Evolutionary conservation across 2,113 vertebrate genomes (phyloP), one percentile per base, ranked within the genome.

Genomic region (Cephalopterus ornatus): DNA sequence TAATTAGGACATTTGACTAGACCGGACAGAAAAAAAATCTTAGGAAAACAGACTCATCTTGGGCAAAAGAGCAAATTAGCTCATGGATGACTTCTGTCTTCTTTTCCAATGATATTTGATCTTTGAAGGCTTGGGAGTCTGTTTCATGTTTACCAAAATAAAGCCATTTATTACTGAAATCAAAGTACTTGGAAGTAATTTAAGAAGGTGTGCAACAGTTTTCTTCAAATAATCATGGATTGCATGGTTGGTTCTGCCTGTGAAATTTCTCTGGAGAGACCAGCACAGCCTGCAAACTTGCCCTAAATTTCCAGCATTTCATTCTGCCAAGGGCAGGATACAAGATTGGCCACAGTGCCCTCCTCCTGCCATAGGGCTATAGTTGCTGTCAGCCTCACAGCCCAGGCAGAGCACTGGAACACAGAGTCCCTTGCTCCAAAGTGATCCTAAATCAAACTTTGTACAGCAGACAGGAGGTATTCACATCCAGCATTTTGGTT

Each of bases 1-100:
- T 91, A 92, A 94, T 95, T 94, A 88, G 71, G 62, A 68, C 55
- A 66, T 79, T 85, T 76, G 81, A 85, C 66, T 83, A 80, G 62
- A 92, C 67, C 20, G 27, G 21, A 84, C 50, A 17, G 11, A 56
- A 93, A 94, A 78, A 85, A 86, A 26, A 28, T 16, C 37, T 42
- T 58, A 35, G 30, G 39, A 85, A 93, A 90, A 75, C 7, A 71
- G 55, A 59, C 72, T 93, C 71, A 62, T 52, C 28, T 89, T 61
- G 67, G 41, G 68, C 42, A 84, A 84, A 83, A 76, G 42, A 87
- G n/a, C 46, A 87, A 80, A 78, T 89, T 89, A 95, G 80, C 62
- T 85, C 73, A 53, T 72, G 70, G 52, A 61, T 75, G 52, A 89
- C 66, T 95, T 85, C 44, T 71, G 47, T 39, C 24, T 86, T 91